Percentiles rank a stretch among this genome's conserved stretches.
Conservation (phyloP, 2,888 invertebrate genomes). For the Argyresthia albistria region DNA sequence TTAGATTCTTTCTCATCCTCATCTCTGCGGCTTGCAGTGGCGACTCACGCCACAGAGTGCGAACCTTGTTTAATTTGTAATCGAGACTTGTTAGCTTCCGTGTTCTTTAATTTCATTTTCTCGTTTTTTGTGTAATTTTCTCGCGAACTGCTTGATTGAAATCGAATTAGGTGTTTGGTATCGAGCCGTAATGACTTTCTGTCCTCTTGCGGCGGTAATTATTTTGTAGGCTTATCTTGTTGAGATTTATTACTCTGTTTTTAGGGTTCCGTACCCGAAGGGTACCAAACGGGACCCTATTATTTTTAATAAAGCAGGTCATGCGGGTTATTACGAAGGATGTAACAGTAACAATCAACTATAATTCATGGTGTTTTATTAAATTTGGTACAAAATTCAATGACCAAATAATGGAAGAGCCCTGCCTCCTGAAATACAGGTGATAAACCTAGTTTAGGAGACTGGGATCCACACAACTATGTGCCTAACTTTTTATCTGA, state of each 20-base stretch:
- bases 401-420: too few relatives aligned
- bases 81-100: conserved; percentile 64
- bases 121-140: conserved; percentile 34
- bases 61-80: conserved; percentile 67
- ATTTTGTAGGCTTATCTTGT: not conserved
- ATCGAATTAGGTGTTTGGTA: conserved; percentile 32
- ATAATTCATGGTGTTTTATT: too few relatives aligned
- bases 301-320: too few relatives aligned
- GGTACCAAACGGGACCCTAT: too few relatives aligned
- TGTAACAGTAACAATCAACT: too few relatives aligned
- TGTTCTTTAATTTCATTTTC: conserved; percentile 56
- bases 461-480: too few relatives aligned
- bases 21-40: not conserved
- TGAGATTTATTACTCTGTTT: not conserved
- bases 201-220: conserved; percentile 5
- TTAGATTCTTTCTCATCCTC: conserved; percentile 66
- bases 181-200: conserved; percentile 6
- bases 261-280: too few relatives aligned
- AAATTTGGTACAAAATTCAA: too few relatives aligned
- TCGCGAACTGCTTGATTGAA: conserved; percentile 39
- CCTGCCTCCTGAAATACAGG: too few relatives aligned
- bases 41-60: conserved; percentile 44
- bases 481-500: too few relatives aligned
- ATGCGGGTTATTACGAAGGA: too few relatives aligned
- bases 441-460: too few relatives aligned